phyloP scores from a whole-genome alignment of 1,140 invertebrate genomes.

The Ruditapes philippinarum region DNA sequence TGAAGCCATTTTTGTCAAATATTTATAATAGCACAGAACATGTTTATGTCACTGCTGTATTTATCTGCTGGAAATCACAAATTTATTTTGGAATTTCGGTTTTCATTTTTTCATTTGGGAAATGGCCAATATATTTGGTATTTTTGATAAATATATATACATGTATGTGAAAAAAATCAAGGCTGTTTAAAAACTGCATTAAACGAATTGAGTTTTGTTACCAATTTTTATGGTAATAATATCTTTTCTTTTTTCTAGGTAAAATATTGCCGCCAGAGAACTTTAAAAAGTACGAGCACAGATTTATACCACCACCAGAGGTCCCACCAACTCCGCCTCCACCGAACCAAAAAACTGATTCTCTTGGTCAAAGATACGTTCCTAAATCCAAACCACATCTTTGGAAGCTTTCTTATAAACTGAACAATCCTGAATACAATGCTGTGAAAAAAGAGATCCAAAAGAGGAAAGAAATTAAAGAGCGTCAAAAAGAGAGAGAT shows the following conservation, averaged over 20 bases:
- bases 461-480: conserved; percentile 70
- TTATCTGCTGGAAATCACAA: too few relatives aligned
- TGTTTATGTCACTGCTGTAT: too few relatives aligned
- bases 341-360: conserved; percentile 77
- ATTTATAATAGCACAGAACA: too few relatives aligned
- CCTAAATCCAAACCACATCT: conserved; percentile 78
- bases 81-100: too few relatives aligned
- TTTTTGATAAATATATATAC: too few relatives aligned
- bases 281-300: conserved; percentile 84
- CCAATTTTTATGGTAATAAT: too few relatives aligned
- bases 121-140: too few relatives aligned
- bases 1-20: too few relatives aligned
- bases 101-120: too few relatives aligned
- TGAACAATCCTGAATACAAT: conserved; percentile 82
- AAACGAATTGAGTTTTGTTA: too few relatives aligned
- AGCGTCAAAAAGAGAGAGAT: conserved; percentile 67
- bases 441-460: conserved; percentile 78
- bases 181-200: too few relatives aligned
- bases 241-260: conserved; percentile 75
- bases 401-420: conserved; percentile 84
- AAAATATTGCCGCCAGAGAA: conserved; percentile 85
- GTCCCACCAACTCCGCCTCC: conserved; percentile 77
- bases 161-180: too few relatives aligned
- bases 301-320: conserved; percentile 79
- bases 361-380: conserved; percentile 79